Percentiles rank a stretch among this genome's conserved stretches.
Evolutionary conservation across 53 echinoderm and acorn worm species (phyloP).

Genomic region (Stichopus horrens): DNA sequence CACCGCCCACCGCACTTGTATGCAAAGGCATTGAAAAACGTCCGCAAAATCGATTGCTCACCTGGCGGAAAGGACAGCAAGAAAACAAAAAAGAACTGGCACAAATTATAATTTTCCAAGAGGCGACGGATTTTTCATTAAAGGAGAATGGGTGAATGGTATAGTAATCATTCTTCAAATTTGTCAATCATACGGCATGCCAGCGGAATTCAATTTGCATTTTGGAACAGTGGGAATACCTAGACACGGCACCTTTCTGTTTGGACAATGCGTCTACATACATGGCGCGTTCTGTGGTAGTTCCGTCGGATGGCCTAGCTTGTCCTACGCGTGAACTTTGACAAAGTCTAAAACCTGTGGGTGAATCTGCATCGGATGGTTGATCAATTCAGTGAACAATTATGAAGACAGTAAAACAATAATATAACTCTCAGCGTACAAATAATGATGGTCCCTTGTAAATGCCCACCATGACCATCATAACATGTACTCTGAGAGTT

Average conservation of each 20-base stretch:
- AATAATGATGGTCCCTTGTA: no score
- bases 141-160: background rate
- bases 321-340: background rate
- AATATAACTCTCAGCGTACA: no score
- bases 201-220: background rate
- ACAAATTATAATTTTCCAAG: constrained; percentile 7
- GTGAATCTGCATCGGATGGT: no score
- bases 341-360: no score
- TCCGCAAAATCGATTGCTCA: constrained; percentile 11
- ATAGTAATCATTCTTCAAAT: background rate
- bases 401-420: no score
- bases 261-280: background rate
- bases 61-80: background rate
- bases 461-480: no score
- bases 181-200: background rate
- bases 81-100: background rate
- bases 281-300: background rate
- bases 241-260: no score
- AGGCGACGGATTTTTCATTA: background rate
- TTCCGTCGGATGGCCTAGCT: background rate
- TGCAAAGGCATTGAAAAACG: background rate
- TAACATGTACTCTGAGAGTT: no score
- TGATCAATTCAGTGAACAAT: no score
- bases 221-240: background rate
- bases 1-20: background rate